A percentile compares a stretch with the other conserved stretches of the same genome.
These are phyloP conservation scores for Arrhopalites spinosus DNA, from an alignment of 2,888 invertebrate genomes.

Conservation along the genomic window DNA sequence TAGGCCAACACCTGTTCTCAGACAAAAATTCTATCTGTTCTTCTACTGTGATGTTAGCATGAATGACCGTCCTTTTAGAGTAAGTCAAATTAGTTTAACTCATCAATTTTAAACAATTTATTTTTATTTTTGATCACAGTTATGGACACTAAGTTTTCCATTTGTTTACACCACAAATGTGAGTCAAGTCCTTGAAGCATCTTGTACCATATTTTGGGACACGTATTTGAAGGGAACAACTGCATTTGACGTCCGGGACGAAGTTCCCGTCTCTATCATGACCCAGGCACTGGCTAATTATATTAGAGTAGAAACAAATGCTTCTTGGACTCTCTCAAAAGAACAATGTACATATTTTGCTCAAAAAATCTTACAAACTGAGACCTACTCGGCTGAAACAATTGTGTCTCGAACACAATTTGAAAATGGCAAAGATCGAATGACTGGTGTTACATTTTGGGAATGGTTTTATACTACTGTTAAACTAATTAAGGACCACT, in stretches of 20 bases:
- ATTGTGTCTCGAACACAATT: neutral
- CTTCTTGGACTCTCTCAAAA: slow-evolving; percentile 9
- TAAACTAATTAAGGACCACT: slow-evolving; percentile 2
- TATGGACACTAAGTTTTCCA: slow-evolving; percentile 14
- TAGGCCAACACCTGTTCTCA: no score
- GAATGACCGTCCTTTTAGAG: no score
- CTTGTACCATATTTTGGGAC: slow-evolving; percentile 24
- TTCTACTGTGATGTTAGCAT: no score
- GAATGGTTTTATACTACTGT: slow-evolving; percentile 19
- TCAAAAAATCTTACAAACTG: neutral
- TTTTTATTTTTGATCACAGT: neutral
- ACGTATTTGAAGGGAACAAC: neutral
- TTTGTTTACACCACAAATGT: slow-evolving; percentile 16
- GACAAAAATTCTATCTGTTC: no score
- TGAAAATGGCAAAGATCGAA: neutral
- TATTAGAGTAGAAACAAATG: slow-evolving; percentile 12
- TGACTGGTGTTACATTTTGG: neutral
- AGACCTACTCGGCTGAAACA: neutral
- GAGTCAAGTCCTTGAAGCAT: neutral
- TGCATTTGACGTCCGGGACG: neutral
- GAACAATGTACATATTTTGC: neutral
- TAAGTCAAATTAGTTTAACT: no score
- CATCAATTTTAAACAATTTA: no score
- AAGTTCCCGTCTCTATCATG: neutral
- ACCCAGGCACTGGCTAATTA: slow-evolving; percentile 7